A percentile compares a stretch with the other conserved stretches of the same genome.
These are phyloP conservation scores for Andrena hattorfiana DNA, from an alignment of 2,888 invertebrate genomes.

Conservation along the genomic window DNA sequence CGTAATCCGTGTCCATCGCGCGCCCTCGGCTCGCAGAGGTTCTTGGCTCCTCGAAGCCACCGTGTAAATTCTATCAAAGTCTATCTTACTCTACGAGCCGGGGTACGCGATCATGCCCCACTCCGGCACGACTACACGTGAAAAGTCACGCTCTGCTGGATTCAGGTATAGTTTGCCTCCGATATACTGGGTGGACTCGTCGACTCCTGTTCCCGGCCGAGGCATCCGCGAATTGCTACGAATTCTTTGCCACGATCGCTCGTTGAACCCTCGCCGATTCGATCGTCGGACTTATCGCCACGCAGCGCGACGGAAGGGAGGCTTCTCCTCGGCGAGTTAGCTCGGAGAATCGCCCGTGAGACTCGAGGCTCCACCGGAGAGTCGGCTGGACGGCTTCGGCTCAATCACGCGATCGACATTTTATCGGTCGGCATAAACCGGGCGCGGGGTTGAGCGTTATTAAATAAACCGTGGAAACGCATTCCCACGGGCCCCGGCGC, in stretches of 20 bases:
- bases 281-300: neutral
- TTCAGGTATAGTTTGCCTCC: conserved; percentile 73
- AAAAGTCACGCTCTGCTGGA: conserved; percentile 82
- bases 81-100: conserved; percentile 72
- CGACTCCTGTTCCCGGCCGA: conserved; percentile 9
- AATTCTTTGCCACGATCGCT: conserved; percentile 2
- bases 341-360: too few species aligned
- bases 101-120: conserved; percentile 68
- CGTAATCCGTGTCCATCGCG: conserved; percentile 68
- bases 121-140: conserved; percentile 77
- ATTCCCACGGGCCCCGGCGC: conserved; percentile 54
- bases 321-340: neutral
- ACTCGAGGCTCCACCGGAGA: neutral
- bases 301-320: neutral
- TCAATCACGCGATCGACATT: conserved; percentile 62
- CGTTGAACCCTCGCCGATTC: neutral
- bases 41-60: conserved; percentile 68
- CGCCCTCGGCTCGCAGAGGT: conserved; percentile 56
- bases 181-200: conserved; percentile 77
- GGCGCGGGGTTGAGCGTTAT: conserved; percentile 53
- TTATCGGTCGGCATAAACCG: conserved; percentile 62
- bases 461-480: conserved; percentile 69
- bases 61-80: conserved; percentile 78
- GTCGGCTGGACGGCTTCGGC: neutral
- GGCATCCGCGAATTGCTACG: neutral